Evolutionary conservation across 2,888 invertebrate genomes (phyloP).

Genomic region (Drosophila ochracea): DNA sequence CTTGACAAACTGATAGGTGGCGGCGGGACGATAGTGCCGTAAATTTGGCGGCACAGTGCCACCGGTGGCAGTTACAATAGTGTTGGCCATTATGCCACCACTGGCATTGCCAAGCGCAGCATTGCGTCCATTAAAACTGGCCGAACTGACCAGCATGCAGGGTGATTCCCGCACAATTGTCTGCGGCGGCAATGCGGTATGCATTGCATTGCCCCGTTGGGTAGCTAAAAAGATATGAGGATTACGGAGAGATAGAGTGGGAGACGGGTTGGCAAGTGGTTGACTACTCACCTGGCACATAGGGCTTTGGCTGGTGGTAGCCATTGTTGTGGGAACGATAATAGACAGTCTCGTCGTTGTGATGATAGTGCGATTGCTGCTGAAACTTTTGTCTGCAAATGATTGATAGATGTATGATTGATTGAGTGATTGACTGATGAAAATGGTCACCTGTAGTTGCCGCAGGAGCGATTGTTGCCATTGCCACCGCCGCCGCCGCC

Average conservation of each 20-base stretch:
- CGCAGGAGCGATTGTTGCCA: conserved; percentile 69
- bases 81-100: conserved; percentile 72
- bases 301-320: conserved; percentile 83
- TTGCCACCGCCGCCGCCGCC: conserved; percentile 61
- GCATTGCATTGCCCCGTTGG: conserved; percentile 82
- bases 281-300: conserved; percentile 81
- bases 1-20: conserved; percentile 83
- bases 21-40: conserved; percentile 81
- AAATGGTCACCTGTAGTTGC: conserved; percentile 67
- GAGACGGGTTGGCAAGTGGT: background rate
- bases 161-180: conserved; percentile 81
- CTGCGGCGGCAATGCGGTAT: conserved; percentile 81
- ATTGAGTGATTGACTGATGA: background rate
- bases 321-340: conserved; percentile 83
- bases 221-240: conserved; percentile 61
- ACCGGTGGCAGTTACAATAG: conserved; percentile 72
- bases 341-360: conserved; percentile 83
- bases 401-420: background rate
- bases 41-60: conserved; percentile 71
- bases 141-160: conserved; percentile 80
- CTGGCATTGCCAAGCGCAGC: conserved; percentile 76
- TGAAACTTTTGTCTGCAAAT: conserved; percentile 80
- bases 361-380: conserved; percentile 83
- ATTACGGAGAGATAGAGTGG: background rate
- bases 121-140: conserved; percentile 82